Evolutionary conservation across 2,113 vertebrate genomes (phyloP), one percentile per base, ranked within the genome.

Genomic region (Istiophorus platypterus): DNA sequence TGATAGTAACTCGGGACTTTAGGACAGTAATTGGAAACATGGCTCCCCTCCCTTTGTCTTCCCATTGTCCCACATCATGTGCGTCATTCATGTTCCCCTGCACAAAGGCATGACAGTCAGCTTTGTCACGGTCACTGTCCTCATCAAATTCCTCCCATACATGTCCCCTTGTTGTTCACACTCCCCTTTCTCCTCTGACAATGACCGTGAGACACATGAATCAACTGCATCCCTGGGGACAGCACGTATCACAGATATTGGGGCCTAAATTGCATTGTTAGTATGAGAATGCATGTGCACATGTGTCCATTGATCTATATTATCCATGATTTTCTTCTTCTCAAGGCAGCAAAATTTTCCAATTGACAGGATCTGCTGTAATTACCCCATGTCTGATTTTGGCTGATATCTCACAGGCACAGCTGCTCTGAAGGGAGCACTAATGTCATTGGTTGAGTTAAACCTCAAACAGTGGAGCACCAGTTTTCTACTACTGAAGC

Each of bases 21-120:
- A 52, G 26, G 34, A 51, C 6, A 42, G 14, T 6, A 51, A 58
- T 7, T 67, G 26, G 78, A 71, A 45, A 75, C 52, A 62, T 3
- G 0, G 0, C 29, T 58, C 59, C 67, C 24, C 9, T 37, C 5
- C 0, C 12, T 41, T 24, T 45, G 13, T 57, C 41, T 15, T 37
- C 37, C 7, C 12, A 11, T 7, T 72, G 9, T 22, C 31, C n/a
- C n/a, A 37, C 39, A 49, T 49, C 52, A 42, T 24, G 26, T 82
- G 62, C 61, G 29, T 92, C 82, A 85, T 80, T 47, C 14, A 27
- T 80, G 69, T 65, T 72, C 22, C 68, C 78, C 68, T 62, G n/a
- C 65, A 76, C 29, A 72, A 67, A 74, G 7, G 17, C 57, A 57
- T 7, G 14, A 27, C 52, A 20, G 58, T 17, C 34, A 31, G n/a